Base-by-base conservation (phyloP, 2,797 vertebrate species). In the Crypturellus tataupa region DNA sequence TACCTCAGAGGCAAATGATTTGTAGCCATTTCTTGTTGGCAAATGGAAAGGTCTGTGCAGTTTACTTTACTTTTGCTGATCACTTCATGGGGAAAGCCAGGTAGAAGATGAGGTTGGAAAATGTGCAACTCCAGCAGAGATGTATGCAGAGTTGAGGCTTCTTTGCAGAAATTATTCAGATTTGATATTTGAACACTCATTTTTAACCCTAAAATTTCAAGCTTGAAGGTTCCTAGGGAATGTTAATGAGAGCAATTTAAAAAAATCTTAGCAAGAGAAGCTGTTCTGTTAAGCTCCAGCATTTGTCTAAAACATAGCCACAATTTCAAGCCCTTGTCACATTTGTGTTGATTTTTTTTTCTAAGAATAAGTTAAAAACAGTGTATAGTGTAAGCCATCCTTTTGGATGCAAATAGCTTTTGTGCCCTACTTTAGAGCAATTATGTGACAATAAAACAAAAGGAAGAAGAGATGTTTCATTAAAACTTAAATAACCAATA, bases 401-500 rank as follows among this genome's bases (percentile, higher is more conserved):
- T 71, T 92, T 94, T 93, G 58, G 37, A 80, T 87, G 65, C 87
- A 68, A 92, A 87, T 78, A 85, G 76, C 75, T 90, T 35, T 87
- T 62, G 89, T 1, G 4, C 53, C 40, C 86, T 71, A 37, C 79
- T 85, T 72, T 29, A 72, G 29, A 93, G 76, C 49, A 37, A n/a
- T 56, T 75, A 62, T 88, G 63, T n/a, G 56, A 35, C 94, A 93
- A 88, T 89, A 87, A 72, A 95, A 80, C 56, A 70, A 90, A 73
- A 72, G 69, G 72, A 58, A 79, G 65, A 46, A 85, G 62, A 84
- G 65, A 78, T 6, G 83, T 85, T 91, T 95, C 71, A 72, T 94
- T 94, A 90, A 85, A 87, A 80, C 69, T 83, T 90, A 78, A 90
- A 73, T 63, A 92, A 90, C 60, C 35, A 87, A 56, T 67, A 94